These are phyloP conservation scores for Sarcophaga rosellei DNA, from an alignment of 2,888 invertebrate genomes.

Conservation along the genomic window DNA sequence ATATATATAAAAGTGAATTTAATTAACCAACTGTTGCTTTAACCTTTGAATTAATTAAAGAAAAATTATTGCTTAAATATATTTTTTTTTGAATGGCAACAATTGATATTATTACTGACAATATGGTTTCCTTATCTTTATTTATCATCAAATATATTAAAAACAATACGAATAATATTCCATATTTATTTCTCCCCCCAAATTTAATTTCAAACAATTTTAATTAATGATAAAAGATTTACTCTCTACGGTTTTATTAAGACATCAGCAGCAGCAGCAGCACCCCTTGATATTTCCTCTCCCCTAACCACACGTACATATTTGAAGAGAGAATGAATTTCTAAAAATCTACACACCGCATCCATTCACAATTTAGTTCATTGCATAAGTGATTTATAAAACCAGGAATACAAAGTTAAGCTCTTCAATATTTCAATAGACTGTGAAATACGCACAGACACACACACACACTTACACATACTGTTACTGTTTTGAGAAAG, in stretches of 20 bases:
- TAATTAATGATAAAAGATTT: background rate
- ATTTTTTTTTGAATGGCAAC: background rate
- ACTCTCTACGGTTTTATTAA: background rate
- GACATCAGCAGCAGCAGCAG: background rate
- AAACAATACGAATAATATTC: background rate
- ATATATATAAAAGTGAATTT: too few relatives aligned
- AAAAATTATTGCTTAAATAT: background rate
- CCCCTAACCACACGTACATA: background rate
- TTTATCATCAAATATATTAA: background rate
- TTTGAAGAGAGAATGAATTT: background rate
- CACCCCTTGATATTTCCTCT: background rate
- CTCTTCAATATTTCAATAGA: constrained; percentile 51
- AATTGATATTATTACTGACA: background rate
- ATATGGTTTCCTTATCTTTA: background rate
- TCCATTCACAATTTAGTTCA: background rate
- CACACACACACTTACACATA: background rate
- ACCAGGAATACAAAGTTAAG: constrained; percentile 51
- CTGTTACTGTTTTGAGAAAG: background rate
- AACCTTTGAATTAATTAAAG: too few relatives aligned
- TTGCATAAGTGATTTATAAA: constrained; percentile 54
- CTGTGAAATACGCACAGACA: background rate
- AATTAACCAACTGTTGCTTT: too few relatives aligned
- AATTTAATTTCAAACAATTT: background rate
- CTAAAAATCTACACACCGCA: too few relatives aligned
- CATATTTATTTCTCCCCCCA: too few relatives aligned